Base-by-base conservation (phyloP, 1,140 invertebrate species). In the Hestina assimilis region DNA sequence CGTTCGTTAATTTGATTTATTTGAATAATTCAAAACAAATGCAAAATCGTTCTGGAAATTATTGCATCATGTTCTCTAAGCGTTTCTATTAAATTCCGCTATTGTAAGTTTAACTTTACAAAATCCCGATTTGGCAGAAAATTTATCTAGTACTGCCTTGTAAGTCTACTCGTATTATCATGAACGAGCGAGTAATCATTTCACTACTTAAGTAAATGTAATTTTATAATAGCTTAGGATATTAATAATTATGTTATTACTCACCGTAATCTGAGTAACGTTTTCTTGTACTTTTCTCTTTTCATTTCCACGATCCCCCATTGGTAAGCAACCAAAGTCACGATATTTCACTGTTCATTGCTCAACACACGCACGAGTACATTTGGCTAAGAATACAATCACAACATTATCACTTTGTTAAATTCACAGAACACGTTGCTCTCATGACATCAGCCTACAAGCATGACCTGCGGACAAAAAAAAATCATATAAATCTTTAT, bases 231-330 rank as follows among this genome's bases (percentile, higher is more conserved):
- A n/a, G n/a, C n/a, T n/a, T n/a, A n/a, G n/a, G n/a, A n/a, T n/a
- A n/a, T n/a, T n/a, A n/a, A 41, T 21, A 41, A 51, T 26, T 11
- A 41, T 28, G 40, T 23, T 45, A 21, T 15, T 11, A 68, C 83
- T 79, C 58, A 84, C 83, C 81, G 64, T 59, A 74, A 66, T 74
- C 72, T 68, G 51, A 59, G 56, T 24, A 52, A 56, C 42, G 51
- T 65, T 42, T 56, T 70, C 73, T 79, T 84, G 66, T 86, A 84
- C 74, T 86, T 86, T 86, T 86, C 83, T 75, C 83, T 86, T 86
- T 86, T 86, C 83, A 86, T 86, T 78, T 79, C 83, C 78, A 79
- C 72, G 69, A 58, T 58, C 65, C 76, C n/a, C n/a, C n/a, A n/a
- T n/a, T n/a, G n/a, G n/a, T n/a, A n/a, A n/a, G n/a, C n/a, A 40